Evolutionary conservation across 2,797 vertebrate genomes (phyloP).

Genomic region (Pangasius sanitwongsei): DNA sequence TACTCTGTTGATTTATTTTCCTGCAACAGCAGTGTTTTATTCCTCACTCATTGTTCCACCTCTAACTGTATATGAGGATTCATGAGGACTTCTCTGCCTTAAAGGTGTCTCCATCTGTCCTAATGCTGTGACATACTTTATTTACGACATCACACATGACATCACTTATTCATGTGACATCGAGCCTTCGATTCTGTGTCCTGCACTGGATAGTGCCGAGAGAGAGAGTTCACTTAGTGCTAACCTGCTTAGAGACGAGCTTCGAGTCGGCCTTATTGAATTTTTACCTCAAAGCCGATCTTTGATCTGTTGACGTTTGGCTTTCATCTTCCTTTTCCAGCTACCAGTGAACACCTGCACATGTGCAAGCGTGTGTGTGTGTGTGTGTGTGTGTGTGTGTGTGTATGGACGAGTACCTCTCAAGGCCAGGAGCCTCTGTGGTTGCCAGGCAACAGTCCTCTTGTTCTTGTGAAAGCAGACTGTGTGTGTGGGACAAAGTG

Average conservation of each 20-base stretch:
- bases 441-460: constrained; percentile 56
- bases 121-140: not conserved
- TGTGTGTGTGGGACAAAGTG: not conserved
- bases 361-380: constrained; percentile 5
- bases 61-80: not conserved
- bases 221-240: constrained; percentile 11
- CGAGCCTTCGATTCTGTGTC: not conserved
- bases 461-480: constrained; percentile 43
- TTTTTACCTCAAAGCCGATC: constrained; percentile 34
- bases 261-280: constrained; percentile 8
- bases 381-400: not conserved
- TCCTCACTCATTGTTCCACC: not conserved
- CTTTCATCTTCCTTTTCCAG: constrained; percentile 52
- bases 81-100: not conserved
- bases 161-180: constrained; percentile 6
- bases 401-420: constrained; percentile 43
- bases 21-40: not conserved
- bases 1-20: not conserved
- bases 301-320: constrained; percentile 43
- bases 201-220: not conserved
- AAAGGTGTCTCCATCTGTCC: not conserved
- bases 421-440: constrained; percentile 41
- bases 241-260: constrained; percentile 42
- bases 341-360: constrained; percentile 50
- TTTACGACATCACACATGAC: not conserved